Evolutionary conservation across 2,113 vertebrate genomes (phyloP), one percentile per base, ranked within the genome.

Genomic region (Ictalurus furcatus): DNA sequence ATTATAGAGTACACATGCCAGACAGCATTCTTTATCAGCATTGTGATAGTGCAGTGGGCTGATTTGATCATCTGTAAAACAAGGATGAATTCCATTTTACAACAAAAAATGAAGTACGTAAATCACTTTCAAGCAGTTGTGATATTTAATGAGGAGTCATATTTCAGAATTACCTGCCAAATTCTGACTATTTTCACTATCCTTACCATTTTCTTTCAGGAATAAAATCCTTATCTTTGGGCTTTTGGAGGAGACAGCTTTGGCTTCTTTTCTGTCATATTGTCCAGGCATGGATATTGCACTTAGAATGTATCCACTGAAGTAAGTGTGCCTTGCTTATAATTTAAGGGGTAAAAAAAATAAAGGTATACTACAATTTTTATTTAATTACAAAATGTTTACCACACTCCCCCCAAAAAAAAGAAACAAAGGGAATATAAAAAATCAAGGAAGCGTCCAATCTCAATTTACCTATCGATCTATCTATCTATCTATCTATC

Each of bases 21-120:
- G 94, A 99, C 98, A 0, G 96, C 97, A 0, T 99, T 98, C 94
- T 99, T 99, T 1, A 93, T 92, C 95, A 98, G 97, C 85, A 98
- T 98, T 1, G 98, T 98, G 86, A 93, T 98, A 4, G 97, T 98
- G 48, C 97, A 98, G 83, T 98, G 97, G 97, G 96, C 97, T 0
- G 97, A 97, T 93, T 94, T 98, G 91, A 97, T 98, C 94, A 97
- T 98, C 94, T 98, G 97, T 91, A 98, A 98, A 90, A 98, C 97
- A 58, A 96, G 97, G 0, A 96, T 96, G 88, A 97, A 97, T 94
- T 98, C 97, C 0, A 96, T 98, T 88, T 91, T 98, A 91, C 96
- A 98, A 90, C 97, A 98, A 85, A 97, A 97, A 93, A 98, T 98
- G 97, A 98, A 96, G 97, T 98, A 95, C 84, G 97, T 90, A 0